Base-by-base conservation (phyloP, 1,140 invertebrate species). In the Bacillus rossius region DNA sequence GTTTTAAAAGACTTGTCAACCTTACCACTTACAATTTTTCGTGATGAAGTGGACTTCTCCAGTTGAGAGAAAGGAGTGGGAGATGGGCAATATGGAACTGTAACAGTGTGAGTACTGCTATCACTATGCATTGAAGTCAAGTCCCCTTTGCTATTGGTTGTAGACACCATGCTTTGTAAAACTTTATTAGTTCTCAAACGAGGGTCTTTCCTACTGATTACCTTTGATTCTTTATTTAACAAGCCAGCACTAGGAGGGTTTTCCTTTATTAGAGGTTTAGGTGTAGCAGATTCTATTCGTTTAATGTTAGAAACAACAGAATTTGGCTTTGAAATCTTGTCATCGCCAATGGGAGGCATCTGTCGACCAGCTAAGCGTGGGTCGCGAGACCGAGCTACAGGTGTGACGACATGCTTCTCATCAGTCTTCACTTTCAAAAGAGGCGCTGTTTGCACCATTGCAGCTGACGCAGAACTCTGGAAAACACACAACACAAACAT, bases 151-250 rank as follows among this genome's bases (percentile, higher is more conserved):
- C 29, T 34, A 34, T 10, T 34, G 10, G 4, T 10, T 34, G 29
- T 34, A 34, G 29, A 4, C 29, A 34, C 29, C 29, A 34, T 34
- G 29, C 29, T 34, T 34, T 34, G 29, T 7, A 34, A 41, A n/a
- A 55, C 53, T 26, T 55, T 55, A 55, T 55, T 55, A 61, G 63
- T 65, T 55, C 64, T 55, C 61, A 72, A 69, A 57, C 71, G 71
- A 61, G 70, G 66, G 62, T 72, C 69, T 60, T 65, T 68, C 34
- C 51, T 57, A 57, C 45, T 57, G 19, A 57, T 41, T 50, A 45
- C 56, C 51, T 40, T 47, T 34, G 26, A 38, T 47, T 57, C 56
- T 57, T 57, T 57, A 57, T 57, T 57, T 19, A 48, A 14, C 42
- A 19, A 43, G 43, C 53, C 45, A 50, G 49, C 51, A 57, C 51